A percentile compares a stretch with the other conserved stretches of the same genome.
Evolutionary conservation across 2,797 vertebrate species (phyloP).

Genomic region (Cuniculus paca): DNA sequence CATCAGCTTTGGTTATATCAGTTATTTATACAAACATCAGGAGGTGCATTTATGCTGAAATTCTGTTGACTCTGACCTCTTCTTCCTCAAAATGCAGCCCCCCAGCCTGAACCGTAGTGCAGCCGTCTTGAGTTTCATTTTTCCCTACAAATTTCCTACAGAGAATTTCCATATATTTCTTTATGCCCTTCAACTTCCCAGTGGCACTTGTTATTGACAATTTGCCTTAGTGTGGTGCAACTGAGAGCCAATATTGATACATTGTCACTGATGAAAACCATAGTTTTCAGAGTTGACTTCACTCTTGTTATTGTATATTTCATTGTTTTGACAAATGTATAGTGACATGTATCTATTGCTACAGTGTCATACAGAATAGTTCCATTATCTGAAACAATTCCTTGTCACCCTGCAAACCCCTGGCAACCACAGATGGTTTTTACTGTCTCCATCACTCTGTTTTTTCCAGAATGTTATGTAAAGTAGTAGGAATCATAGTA

Average conservation of each 20-base stretch:
- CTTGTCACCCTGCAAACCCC: too few species aligned
- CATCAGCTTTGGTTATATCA: background rate
- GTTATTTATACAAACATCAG: background rate
- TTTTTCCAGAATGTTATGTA: background rate
- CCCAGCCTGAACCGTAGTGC: background rate
- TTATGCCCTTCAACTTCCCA: background rate
- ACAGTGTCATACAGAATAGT: background rate
- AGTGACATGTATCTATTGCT: background rate
- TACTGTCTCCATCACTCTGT: background rate
- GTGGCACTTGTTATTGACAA: background rate
- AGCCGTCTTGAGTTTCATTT: background rate
- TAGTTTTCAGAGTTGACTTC: background rate
- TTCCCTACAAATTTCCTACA: background rate
- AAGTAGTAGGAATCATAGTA: background rate
- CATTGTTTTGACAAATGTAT: background rate
- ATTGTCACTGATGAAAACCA: background rate
- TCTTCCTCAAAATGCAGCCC: background rate
- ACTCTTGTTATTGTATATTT: background rate
- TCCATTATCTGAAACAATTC: background rate
- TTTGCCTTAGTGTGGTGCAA: background rate
- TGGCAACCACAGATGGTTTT: background rate
- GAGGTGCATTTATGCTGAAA: background rate
- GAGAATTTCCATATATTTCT: background rate
- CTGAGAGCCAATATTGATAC: background rate
- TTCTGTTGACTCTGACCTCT: background rate